These are phyloP conservation scores for Hydrozoanthus tunicans DNA, from an alignment of 64 coral and sea anemone genomes.

Conservation along the genomic window DNA sequence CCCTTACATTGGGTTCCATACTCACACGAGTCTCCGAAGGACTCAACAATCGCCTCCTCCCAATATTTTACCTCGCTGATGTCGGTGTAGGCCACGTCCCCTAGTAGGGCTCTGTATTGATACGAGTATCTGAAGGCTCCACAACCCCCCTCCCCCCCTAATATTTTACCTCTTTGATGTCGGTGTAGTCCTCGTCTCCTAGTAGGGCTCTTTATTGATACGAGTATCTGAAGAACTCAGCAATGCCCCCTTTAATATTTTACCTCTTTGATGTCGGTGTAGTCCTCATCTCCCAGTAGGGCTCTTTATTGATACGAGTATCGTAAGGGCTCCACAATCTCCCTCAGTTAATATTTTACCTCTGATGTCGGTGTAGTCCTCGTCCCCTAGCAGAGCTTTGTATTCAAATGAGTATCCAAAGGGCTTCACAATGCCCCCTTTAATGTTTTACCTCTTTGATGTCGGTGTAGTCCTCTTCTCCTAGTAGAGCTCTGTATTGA, in stretches of 20 bases:
- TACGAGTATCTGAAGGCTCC: background rate
- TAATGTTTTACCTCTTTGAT: too few species aligned
- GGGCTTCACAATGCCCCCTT: too few species aligned
- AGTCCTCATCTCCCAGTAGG: conserved; percentile 71
- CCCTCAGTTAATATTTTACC: too few species aligned
- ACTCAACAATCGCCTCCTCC: background rate
- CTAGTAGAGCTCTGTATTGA: conserved; percentile 71
- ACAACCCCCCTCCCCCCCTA: background rate
- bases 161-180: conserved; percentile 59
- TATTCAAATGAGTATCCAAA: too few species aligned
- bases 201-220: conserved; percentile 7
- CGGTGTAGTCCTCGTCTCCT: conserved; percentile 67
- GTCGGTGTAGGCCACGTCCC: conserved; percentile 63
- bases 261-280: conserved; percentile 61
- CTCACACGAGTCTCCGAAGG: background rate
- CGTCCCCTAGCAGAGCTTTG: too few species aligned
- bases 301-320: conserved; percentile 82
- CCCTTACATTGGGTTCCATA: too few species aligned
- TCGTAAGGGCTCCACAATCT: conserved; percentile 89
- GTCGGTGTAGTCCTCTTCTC: conserved; percentile 61
- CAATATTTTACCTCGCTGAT: conserved; percentile 54
- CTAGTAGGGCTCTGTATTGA: conserved; percentile 14
- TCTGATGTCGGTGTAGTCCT: conserved; percentile 2
- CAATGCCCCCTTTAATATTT: background rate
- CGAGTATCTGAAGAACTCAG: background rate